A percentile compares a stretch with the other conserved stretches of the same genome.
These are phyloP conservation scores for Mormyrops attenuatus DNA, from an alignment of 2,797 vertebrate genomes.

Conservation along the genomic window DNA sequence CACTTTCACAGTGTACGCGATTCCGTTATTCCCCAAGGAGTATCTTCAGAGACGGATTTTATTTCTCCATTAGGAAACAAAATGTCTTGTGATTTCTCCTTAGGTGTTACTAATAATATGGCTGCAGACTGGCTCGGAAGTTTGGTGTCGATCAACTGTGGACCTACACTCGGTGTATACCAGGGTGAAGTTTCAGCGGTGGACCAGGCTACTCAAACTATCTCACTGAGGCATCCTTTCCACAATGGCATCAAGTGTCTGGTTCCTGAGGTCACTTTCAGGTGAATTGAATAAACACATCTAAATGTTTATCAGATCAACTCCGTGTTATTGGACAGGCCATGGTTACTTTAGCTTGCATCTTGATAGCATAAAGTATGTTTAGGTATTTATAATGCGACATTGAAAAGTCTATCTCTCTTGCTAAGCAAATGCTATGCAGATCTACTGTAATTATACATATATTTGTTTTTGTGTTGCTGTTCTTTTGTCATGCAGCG, in stretches of 20 bases:
- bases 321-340: background rate
- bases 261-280: constrained; percentile 95
- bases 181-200: constrained; percentile 91
- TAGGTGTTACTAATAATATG: constrained; percentile 54
- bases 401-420: background rate
- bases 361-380: background rate
- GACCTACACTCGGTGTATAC: constrained; percentile 86
- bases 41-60: background rate
- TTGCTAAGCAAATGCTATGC: background rate
- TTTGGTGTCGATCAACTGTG: constrained; percentile 94
- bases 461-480: background rate
- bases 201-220: constrained; percentile 90
- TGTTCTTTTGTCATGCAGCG: constrained; percentile 57
- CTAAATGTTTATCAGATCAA: background rate
- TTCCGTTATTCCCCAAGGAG: background rate
- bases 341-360: background rate
- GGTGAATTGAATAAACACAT: constrained; percentile 58
- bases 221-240: constrained; percentile 88
- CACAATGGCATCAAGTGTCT: constrained; percentile 94
- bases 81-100: background rate
- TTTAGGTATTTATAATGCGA: background rate
- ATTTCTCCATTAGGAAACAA: background rate
- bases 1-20: background rate
- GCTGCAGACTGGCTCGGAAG: constrained; percentile 92
- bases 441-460: background rate